Conservation (phyloP, 1,140 invertebrate species). For the Pogonomyrmex californicus region DNA sequence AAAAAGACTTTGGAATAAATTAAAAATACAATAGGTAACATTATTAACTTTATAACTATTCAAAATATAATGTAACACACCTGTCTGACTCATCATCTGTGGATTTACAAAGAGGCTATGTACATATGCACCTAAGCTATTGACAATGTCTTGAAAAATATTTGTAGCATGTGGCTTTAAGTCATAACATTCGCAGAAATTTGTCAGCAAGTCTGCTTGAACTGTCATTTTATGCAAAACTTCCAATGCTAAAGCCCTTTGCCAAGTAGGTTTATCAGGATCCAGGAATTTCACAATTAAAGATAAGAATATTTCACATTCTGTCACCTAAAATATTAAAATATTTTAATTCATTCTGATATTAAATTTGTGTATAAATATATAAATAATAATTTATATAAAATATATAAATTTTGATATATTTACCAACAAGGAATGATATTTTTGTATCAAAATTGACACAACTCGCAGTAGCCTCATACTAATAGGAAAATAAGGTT, state of each 20-base stretch:
- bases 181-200: conserved; percentile 98
- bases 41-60: conserved; percentile 32
- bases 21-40: not conserved
- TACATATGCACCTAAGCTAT: conserved; percentile 97
- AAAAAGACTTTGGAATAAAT: conserved; percentile 6
- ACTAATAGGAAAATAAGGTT: conserved; percentile 98
- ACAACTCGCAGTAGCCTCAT: conserved; percentile 97
- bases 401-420: not conserved
- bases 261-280: conserved; percentile 98
- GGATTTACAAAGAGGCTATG: conserved; percentile 95
- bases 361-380: not conserved
- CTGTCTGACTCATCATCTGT: conserved; percentile 86
- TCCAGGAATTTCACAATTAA: conserved; percentile 99
- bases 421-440: conserved; percentile 96
- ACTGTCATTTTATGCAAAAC: conserved; percentile 97
- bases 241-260: conserved; percentile 97
- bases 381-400: too few species aligned
- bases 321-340: conserved; percentile 92
- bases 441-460: conserved; percentile 96
- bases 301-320: conserved; percentile 99
- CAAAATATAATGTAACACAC: conserved; percentile 63
- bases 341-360: not conserved
- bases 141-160: conserved; percentile 98
- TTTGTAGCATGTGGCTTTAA: conserved; percentile 97
- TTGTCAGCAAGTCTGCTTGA: conserved; percentile 95